phyloP scores from a whole-genome alignment of 2,113 vertebrate species.

The Casuarius casuarius region DNA sequence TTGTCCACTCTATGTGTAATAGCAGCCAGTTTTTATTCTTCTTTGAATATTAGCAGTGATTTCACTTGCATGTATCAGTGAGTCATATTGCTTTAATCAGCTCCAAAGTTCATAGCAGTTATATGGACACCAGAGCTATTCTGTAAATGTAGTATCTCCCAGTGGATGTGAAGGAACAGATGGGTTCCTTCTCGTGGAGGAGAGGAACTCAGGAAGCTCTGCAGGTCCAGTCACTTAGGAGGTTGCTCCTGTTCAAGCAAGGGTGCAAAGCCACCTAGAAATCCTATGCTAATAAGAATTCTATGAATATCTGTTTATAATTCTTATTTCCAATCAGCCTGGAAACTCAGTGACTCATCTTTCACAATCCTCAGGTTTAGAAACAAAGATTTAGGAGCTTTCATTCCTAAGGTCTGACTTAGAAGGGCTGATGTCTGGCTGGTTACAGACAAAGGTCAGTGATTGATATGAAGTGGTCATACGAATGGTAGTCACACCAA shows the following conservation, averaged over 20 bases:
- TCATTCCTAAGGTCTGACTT: neutral
- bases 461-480: neutral
- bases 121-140: neutral
- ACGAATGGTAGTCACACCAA: neutral
- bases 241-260: neutral
- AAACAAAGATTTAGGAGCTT: neutral
- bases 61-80: neutral
- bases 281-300: neutral
- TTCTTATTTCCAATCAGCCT: neutral
- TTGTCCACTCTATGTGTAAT: neutral
- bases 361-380: rapidly evolving
- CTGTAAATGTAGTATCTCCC: neutral
- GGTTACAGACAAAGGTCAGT: neutral
- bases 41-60: neutral
- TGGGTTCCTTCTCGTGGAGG: neutral
- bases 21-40: neutral
- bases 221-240: neutral
- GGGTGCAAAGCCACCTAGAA: neutral
- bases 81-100: neutral
- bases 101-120: neutral
- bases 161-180: neutral
- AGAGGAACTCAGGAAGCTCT: neutral
- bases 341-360: neutral
- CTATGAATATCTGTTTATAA: neutral
- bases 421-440: neutral